These are phyloP conservation scores for Parnassius smintheus DNA, from an alignment of 2,888 invertebrate species.

Conservation along the genomic window DNA sequence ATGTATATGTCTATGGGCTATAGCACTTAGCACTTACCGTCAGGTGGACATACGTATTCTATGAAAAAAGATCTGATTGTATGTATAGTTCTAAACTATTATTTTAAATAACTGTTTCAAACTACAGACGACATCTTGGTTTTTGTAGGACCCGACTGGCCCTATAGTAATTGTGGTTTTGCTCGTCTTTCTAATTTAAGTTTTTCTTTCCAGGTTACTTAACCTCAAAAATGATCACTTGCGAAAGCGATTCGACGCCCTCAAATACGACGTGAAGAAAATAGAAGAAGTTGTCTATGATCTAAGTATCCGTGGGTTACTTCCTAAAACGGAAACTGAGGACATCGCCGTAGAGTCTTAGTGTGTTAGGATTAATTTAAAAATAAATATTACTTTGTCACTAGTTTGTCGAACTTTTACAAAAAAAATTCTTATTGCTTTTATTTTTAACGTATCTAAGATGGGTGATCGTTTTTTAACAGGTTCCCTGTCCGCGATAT, in stretches of 20 bases:
- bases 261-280: constrained; percentile 96
- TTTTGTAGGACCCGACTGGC: too few relatives aligned
- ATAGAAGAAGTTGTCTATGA: constrained; percentile 96
- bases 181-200: too few relatives aligned
- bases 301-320: constrained; percentile 89
- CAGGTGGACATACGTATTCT: too few relatives aligned
- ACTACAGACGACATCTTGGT: too few relatives aligned
- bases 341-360: not conserved
- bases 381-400: not conserved
- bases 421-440: not conserved
- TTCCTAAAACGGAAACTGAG: constrained; percentile 50
- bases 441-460: not conserved
- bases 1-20: too few relatives aligned
- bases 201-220: constrained; percentile 77
- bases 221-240: constrained; percentile 95
- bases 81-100: too few relatives aligned
- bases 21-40: too few relatives aligned
- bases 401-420: not conserved
- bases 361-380: not conserved
- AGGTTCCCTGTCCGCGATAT: too few relatives aligned
- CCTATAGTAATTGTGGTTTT: too few relatives aligned
- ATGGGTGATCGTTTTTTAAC: not conserved
- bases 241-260: constrained; percentile 91
- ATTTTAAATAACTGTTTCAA: too few relatives aligned
- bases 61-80: too few relatives aligned